phyloP scores from a whole-genome alignment of 2,888 invertebrate species.

The Troglohyphantes excavatus region DNA sequence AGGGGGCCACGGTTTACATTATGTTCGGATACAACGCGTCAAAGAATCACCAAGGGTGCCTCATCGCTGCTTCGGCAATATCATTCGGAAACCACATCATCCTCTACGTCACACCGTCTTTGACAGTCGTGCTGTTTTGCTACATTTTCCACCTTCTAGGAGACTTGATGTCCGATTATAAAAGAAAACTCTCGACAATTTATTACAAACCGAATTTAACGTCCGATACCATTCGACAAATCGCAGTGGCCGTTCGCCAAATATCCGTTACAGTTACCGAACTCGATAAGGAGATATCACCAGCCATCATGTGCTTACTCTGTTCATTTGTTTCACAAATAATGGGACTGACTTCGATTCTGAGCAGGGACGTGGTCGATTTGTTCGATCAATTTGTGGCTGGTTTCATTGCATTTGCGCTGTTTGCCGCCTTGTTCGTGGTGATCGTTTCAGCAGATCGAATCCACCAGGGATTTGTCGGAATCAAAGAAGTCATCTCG shows the following conservation, averaged over 20 bases:
- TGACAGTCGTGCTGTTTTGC: no score
- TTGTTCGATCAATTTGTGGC: neutral
- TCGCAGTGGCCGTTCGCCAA: neutral
- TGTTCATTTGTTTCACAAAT: neutral
- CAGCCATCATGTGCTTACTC: constrained; percentile 8
- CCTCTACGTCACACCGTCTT: no score
- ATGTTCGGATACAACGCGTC: no score
- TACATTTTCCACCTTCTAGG: no score
- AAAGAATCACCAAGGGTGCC: no score
- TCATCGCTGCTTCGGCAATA: no score
- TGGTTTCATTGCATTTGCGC: neutral
- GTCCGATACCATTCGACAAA: neutral
- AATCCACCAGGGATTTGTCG: neutral
- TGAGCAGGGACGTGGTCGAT: neutral
- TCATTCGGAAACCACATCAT: no score
- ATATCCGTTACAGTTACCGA: neutral
- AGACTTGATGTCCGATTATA: neutral
- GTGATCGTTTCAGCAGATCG: neutral
- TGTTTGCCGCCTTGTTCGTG: neutral
- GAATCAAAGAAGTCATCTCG: neutral
- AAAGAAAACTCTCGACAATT: neutral
- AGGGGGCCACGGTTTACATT: no score
- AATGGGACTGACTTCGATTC: neutral
- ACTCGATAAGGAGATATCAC: neutral
- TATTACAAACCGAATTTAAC: neutral